Evolutionary conservation across 1,140 invertebrate species (phyloP), one percentile per base, ranked within the genome.

Genomic region (Rhopalosiphum maidis): DNA sequence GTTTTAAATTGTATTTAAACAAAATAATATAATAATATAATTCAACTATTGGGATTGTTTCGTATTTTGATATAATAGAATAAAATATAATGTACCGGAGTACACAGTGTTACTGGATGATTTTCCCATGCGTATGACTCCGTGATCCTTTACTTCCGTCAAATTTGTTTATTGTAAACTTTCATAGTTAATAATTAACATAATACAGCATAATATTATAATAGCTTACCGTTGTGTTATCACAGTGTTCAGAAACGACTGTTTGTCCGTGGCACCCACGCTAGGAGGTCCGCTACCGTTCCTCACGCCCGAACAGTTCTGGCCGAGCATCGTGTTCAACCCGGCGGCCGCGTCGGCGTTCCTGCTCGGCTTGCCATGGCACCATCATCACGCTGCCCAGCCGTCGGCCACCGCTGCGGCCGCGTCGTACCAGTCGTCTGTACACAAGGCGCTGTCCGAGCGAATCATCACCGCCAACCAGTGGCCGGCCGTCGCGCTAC

Each of bases 301-400:
- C 88, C 37, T 83, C 23, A 68, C 87, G 1, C 60, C 86, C 21
- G 87, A 90, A 77, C 87, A 90, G 25, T 93, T 93, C 41, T 93
- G 87, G 93, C 93, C 93, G 8, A 90, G 41, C 93, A 90, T 93
- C 68, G 87, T 89, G 21, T 90, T 89, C 93, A 88, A 88, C 41
- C 93, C 93, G 30, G 60, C 85, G 30, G 87, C 93, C n/a, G 87
- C 93, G 46, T 93, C 93, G 15, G 85, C 89, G 7, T 90, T 93
- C 85, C 87, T 89, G 4, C 93, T 93, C 35, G 93, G 93, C 2
- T 25, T 93, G 18, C 93, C 86, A 15, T 93, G 93, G 93, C 86
- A 89, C 88, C 43, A 87, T 41, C 88, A 90, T 60, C 48, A 86
- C 60, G 60, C n/a, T 25, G n/a, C 68, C 8, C 88, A 89, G 15